Percentiles rank a stretch among this genome's conserved stretches.
These are phyloP conservation scores for Beroe ovata DNA, from an alignment of 37 sponge, comb jelly and placozoan genomes.

Conservation along the genomic window DNA sequence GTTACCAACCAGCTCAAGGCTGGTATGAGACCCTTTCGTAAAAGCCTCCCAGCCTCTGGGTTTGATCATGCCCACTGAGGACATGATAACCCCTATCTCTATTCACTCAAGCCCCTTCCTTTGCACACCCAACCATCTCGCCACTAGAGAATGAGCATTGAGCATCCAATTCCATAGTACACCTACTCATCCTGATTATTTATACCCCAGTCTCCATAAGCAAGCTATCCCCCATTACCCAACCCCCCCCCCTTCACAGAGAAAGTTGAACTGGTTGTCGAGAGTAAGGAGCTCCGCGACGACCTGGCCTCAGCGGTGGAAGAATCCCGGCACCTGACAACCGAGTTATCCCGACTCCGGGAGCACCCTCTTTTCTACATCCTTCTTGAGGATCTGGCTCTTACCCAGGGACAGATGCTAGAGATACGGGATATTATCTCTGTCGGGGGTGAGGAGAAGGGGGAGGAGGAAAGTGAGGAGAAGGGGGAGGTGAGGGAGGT, in stretches of 20 bases:
- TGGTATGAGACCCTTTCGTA: slow-evolving; percentile 1
- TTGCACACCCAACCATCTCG: not conserved
- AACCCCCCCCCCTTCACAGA: not conserved
- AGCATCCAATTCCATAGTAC: too few relatives aligned
- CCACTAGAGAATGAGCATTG: too few relatives aligned
- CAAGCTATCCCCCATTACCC: too few relatives aligned
- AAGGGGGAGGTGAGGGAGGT: slow-evolving; percentile 13
- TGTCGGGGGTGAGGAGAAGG: not conserved
- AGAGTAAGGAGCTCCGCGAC: not conserved
- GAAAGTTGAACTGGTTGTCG: slow-evolving; percentile 12
- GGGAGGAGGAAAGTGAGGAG: not conserved
- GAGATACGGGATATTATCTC: not conserved
- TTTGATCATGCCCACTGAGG: too few relatives aligned
- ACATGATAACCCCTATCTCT: too few relatives aligned
- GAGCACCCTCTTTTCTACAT: not conserved
- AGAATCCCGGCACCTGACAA: not conserved
- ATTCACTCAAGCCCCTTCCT: not conserved
- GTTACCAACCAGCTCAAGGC: slow-evolving; percentile 11
- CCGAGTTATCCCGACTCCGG: not conserved
- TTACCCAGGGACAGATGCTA: not conserved
- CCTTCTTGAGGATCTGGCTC: not conserved
- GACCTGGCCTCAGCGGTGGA: not conserved
- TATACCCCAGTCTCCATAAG: too few relatives aligned
- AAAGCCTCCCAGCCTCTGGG: too few relatives aligned
- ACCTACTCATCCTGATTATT: too few relatives aligned